phyloP scores from a whole-genome alignment of 2,888 invertebrate genomes.

The Holacanthella duospinosa region DNA sequence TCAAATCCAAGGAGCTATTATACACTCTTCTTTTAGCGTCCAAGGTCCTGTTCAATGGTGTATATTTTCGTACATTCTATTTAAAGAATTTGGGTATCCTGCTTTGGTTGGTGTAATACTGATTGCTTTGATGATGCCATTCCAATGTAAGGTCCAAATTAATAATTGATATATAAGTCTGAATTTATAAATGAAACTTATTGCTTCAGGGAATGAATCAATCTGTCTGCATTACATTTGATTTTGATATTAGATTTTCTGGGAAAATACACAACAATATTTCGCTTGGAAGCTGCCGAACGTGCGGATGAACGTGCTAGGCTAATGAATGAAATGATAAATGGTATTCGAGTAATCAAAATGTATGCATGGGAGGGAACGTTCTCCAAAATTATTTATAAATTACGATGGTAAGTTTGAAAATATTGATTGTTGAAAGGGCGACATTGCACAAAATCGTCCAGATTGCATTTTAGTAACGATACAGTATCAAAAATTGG shows the following conservation, averaged over 20 bases:
- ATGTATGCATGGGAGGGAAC: slow-evolving; percentile 55
- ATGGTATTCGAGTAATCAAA: no score
- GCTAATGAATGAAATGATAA: slow-evolving; percentile 50
- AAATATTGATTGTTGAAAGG: no score
- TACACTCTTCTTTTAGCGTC: slow-evolving; percentile 77
- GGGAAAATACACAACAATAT: slow-evolving; percentile 43
- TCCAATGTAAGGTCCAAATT: slow-evolving; percentile 71
- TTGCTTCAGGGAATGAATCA: no score
- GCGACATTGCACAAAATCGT: no score
- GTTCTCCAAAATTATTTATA: slow-evolving; percentile 45
- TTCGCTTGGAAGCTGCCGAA: slow-evolving; percentile 52
- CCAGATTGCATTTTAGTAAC: no score
- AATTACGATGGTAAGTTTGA: slow-evolving; percentile 23
- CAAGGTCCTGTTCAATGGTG: slow-evolving; percentile 73
- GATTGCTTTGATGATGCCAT: slow-evolving; percentile 66
- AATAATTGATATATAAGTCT: no score
- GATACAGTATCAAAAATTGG: no score
- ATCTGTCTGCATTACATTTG: no score
- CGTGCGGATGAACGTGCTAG: slow-evolving; percentile 44
- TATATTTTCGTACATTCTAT: slow-evolving; percentile 69
- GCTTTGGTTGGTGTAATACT: slow-evolving; percentile 67
- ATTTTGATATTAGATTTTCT: slow-evolving; percentile 40
- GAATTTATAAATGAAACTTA: no score
- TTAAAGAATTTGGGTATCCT: slow-evolving; percentile 58
- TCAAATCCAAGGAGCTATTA: slow-evolving; percentile 43